These are phyloP conservation scores for Apostichopus parvimensis DNA, from an alignment of 35 echinoderm and acorn worm species.

Conservation along the genomic window DNA sequence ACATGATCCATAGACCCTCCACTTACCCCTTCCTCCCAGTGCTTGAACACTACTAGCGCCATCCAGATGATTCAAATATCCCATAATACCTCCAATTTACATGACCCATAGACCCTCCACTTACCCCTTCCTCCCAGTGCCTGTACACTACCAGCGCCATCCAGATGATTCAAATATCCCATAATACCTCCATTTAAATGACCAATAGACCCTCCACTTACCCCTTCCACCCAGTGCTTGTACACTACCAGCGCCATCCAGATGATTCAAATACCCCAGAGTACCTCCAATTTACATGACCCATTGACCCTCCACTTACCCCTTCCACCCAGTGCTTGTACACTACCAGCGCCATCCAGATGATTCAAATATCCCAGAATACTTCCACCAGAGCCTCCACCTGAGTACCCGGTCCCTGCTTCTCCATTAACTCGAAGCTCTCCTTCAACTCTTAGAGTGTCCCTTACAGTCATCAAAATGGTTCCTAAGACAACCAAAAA, in stretches of 20 bases:
- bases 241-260: background rate
- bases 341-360: constrained; percentile 77
- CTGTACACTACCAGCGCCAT: too few species aligned
- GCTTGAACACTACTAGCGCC: background rate
- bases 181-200: background rate
- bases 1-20: too few species aligned
- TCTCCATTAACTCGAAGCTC: constrained; percentile 81
- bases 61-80: background rate
- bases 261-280: background rate
- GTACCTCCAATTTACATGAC: background rate
- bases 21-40: too few species aligned
- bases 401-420: constrained; percentile 23
- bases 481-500: constrained; percentile 42
- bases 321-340: constrained; percentile 74
- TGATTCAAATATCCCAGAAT: constrained; percentile 69
- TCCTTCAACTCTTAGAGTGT: constrained; percentile 84
- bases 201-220: too few species aligned
- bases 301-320: constrained; percentile 36
- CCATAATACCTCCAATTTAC: too few species aligned
- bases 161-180: background rate
- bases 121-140: too few species aligned
- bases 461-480: constrained; percentile 55
- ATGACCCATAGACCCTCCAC: too few species aligned
- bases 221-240: background rate
- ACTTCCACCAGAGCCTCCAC: constrained; percentile 83